phyloP scores from a whole-genome alignment of 1,140 invertebrate genomes.

The Dryas iulia region DNA sequence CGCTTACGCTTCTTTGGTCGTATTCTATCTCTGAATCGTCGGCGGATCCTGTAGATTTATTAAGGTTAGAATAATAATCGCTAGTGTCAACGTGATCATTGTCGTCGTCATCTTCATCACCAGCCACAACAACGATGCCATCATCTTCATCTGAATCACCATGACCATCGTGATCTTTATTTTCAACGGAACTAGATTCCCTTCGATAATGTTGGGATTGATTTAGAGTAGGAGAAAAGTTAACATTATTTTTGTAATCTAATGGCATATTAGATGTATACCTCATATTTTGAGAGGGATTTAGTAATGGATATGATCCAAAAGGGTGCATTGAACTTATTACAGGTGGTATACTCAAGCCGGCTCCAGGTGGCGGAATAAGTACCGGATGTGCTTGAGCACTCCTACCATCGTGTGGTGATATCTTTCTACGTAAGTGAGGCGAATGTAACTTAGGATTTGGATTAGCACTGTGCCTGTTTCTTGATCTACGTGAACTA shows the following conservation, averaged over 20 bases:
- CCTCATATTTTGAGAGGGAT: slow-evolving; percentile 86
- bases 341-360: slow-evolving; percentile 78
- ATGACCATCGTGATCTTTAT: slow-evolving; percentile 77
- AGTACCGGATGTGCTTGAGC: slow-evolving; percentile 91
- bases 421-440: slow-evolving; percentile 94
- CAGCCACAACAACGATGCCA: slow-evolving; percentile 83
- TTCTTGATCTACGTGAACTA: slow-evolving; percentile 96
- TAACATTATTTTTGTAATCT: slow-evolving; percentile 85
- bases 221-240: slow-evolving; percentile 61
- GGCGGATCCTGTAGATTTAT: slow-evolving; percentile 68
- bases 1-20: slow-evolving; percentile 85
- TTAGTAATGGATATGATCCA: slow-evolving; percentile 87
- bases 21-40: slow-evolving; percentile 84
- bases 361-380: slow-evolving; percentile 86
- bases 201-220: slow-evolving; percentile 65
- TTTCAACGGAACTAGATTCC: slow-evolving; percentile 68
- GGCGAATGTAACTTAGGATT: slow-evolving; percentile 99
- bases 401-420: slow-evolving; percentile 94
- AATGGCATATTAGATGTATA: slow-evolving; percentile 78
- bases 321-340: slow-evolving; percentile 86
- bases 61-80: slow-evolving; percentile 70
- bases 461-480: slow-evolving; percentile 98
- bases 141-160: slow-evolving; percentile 81
- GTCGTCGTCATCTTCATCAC: slow-evolving; percentile 85
- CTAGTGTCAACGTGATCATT: slow-evolving; percentile 80